Conservation (phyloP, 2,113 vertebrate species). For the Protobothrops flavoviridis region DNA sequence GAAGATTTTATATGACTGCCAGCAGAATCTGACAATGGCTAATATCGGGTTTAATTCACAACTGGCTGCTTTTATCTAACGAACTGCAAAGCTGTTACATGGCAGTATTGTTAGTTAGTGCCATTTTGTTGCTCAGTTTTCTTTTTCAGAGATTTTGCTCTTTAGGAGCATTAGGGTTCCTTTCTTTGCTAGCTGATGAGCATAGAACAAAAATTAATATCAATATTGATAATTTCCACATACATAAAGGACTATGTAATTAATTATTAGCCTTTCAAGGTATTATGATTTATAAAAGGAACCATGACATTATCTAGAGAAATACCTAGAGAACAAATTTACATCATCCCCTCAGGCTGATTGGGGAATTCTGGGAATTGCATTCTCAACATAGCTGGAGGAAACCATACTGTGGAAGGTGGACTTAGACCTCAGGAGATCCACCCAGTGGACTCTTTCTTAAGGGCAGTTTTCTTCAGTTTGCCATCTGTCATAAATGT, state of each 20-base stretch:
- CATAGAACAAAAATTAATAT: not conserved
- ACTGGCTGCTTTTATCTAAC: not conserved
- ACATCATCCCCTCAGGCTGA: not conserved
- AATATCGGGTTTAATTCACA: not conserved
- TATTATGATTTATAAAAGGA: not conserved
- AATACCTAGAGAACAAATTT: not conserved
- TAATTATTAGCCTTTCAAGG: not conserved
- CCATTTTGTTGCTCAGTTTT: not conserved
- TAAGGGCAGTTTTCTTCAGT: not conserved
- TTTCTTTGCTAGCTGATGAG: not conserved
- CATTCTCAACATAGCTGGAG: not conserved
- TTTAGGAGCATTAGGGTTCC: not conserved
- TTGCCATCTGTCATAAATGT: not conserved
- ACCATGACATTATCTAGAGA: not conserved
- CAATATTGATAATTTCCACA: not conserved
- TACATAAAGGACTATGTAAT: not conserved
- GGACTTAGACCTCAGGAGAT: not conserved
- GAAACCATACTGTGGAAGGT: not conserved
- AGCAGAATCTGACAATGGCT: not conserved
- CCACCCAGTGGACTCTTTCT: not conserved
- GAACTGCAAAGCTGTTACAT: not conserved
- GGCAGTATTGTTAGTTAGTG: not conserved
- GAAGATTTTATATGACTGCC: not conserved
- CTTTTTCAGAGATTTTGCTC: not conserved
- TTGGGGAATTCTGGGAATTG: not conserved